Evolutionary conservation across 2,888 invertebrate genomes (phyloP), one percentile per base, ranked within the genome.

Genomic region (Colostygia pectinataria): DNA sequence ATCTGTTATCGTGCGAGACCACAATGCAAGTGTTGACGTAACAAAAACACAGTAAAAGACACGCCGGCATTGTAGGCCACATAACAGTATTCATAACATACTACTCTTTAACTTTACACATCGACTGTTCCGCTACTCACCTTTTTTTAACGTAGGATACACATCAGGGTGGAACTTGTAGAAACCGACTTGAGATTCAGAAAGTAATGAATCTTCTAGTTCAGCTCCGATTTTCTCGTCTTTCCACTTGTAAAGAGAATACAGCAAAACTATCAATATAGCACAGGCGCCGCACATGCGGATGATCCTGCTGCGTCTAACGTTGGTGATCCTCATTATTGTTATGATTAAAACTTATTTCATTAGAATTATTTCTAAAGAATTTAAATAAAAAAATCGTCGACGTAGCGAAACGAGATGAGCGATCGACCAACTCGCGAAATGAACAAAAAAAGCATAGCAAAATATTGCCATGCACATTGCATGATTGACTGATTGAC

Each of bases 231-330:
- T 81, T 61, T 91, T 89, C 33, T 90, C 88, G 63, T 80, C 87
- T 28, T 92, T 90, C 90, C 93, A 93, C 56, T 90, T 92, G 58
- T 91, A 90, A 51, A 94, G 76, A 61, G 93, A 86, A 76, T 93
- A 94, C 43, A 95, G 73, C 46, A 94, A 71, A 60, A 93, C 78
- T 62, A 93, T 59, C 54, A 93, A 80, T 56, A 93, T 80, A 57
- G 89, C 75, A 61, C 91, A 83, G 41, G 89, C 86, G 39, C 88
- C 75, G 7, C 77, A 74, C 59, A 93, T 79, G 57, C 93, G 92
- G 59, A 91, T 80, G 50, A 93, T 90, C 56, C 92, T 84, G 29
- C 92, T 92, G 39, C 91, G 90, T 63, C 93, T 89, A 39, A 93
- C 77, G 62, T 92, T 92, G 61, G 93, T 92, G 45, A 93, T 90